phyloP scores from a whole-genome alignment of 2,888 invertebrate species.

The Ashinkailepas kermadecensis region DNA sequence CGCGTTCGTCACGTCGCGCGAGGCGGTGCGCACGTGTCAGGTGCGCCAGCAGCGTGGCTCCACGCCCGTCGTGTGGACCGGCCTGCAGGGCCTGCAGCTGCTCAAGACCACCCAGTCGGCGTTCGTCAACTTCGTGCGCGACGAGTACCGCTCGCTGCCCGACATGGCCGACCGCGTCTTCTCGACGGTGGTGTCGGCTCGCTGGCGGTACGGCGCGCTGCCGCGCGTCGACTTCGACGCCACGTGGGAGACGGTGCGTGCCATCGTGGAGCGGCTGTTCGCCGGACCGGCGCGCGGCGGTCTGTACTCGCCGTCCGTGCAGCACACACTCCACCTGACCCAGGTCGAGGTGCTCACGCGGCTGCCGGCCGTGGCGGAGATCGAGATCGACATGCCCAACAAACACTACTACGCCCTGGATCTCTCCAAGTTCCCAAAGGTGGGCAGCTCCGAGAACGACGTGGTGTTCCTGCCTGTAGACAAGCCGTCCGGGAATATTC shows the following conservation, averaged over 20 bases:
- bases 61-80: constrained; percentile 25
- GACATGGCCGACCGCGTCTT: constrained; percentile 69
- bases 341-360: constrained; percentile 60
- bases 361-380: constrained; percentile 59
- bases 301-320: constrained; percentile 67
- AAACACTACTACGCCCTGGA: constrained; percentile 71
- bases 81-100: constrained; percentile 49
- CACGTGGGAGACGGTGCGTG: constrained; percentile 60
- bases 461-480: constrained; percentile 69
- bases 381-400: constrained; percentile 72
- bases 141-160: constrained; percentile 66
- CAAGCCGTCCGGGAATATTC: constrained; percentile 68
- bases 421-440: constrained; percentile 59
- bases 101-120: constrained; percentile 74
- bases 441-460: constrained; percentile 46
- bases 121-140: constrained; percentile 68
- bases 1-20: constrained; percentile 64
- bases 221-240: constrained; percentile 59
- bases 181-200: constrained; percentile 65
- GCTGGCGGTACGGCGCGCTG: constrained; percentile 62
- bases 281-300: constrained; percentile 66
- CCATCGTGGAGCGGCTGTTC: constrained; percentile 63
- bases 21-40: constrained; percentile 58
- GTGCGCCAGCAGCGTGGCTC: constrained; percentile 45
- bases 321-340: constrained; percentile 65